Percentiles rank a stretch among this genome's conserved stretches.
These are phyloP conservation scores for Andrena hattorfiana DNA, from an alignment of 2,888 invertebrate genomes.

Conservation along the genomic window DNA sequence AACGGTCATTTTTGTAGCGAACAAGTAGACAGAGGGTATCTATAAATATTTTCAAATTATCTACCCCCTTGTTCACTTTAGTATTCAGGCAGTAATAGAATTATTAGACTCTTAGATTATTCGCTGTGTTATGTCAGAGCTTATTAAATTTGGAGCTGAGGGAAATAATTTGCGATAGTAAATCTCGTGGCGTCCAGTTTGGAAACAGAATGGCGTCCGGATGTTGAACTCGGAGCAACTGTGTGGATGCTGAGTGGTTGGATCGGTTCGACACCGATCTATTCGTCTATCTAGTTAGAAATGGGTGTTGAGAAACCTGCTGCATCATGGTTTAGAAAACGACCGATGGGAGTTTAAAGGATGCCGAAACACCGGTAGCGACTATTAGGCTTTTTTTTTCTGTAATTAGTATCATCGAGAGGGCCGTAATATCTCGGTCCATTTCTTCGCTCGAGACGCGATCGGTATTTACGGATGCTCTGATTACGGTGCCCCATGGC, in stretches of 20 bases:
- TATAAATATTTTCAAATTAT: too few relatives aligned
- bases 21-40: too few relatives aligned
- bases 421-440: conserved; percentile 11
- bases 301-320: conserved; percentile 48
- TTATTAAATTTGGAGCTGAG: too few relatives aligned
- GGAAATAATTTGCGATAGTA: too few relatives aligned
- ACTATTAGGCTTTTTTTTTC: conserved; percentile 60
- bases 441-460: conserved; percentile 9
- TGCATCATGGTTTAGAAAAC: conserved; percentile 61
- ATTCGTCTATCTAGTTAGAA: conserved; percentile 42
- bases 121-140: too few relatives aligned
- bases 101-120: too few relatives aligned
- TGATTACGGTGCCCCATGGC: neutral
- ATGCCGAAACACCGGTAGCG: conserved; percentile 78
- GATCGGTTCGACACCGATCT: conserved; percentile 28
- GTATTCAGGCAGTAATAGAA: too few relatives aligned
- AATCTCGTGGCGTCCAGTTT: neutral
- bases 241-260: neutral
- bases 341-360: conserved; percentile 69
- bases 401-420: conserved; percentile 47
- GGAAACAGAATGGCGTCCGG: neutral
- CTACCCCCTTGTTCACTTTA: too few relatives aligned
- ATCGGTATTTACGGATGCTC: conserved; percentile 28
- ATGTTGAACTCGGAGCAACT: neutral
- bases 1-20: neutral